phyloP scores from a whole-genome alignment of 1,140 invertebrate species.

The Drosophila orosa region DNA sequence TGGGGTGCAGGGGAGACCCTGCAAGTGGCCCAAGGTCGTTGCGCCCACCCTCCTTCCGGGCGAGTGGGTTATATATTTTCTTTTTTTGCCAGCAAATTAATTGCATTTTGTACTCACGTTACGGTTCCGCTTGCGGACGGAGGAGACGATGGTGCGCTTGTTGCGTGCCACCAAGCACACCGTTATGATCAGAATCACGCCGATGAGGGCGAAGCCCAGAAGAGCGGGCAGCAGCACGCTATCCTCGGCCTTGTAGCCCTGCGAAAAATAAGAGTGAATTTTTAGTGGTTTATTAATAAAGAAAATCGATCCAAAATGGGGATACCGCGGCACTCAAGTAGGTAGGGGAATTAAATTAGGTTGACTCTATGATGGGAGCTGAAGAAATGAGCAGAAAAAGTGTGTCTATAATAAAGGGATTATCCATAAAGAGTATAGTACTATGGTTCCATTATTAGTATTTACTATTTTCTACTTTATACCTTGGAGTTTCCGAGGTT shows the following conservation, averaged over 20 bases:
- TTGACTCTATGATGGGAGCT: too few species aligned
- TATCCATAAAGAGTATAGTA: not conserved
- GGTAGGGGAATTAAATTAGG: not conserved
- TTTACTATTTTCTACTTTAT: not conserved
- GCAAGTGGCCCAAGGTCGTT: slow-evolving; percentile 45
- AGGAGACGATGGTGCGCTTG: slow-evolving; percentile 82
- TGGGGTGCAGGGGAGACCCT: slow-evolving; percentile 8
- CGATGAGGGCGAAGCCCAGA: slow-evolving; percentile 80
- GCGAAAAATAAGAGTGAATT: not conserved
- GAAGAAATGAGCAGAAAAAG: not conserved
- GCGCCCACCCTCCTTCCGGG: slow-evolving; percentile 1
- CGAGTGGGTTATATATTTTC: not conserved
- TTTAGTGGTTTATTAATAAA: slow-evolving; percentile 11
- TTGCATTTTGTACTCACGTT: slow-evolving; percentile 78
- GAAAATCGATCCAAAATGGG: slow-evolving; percentile 1
- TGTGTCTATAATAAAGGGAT: not conserved
- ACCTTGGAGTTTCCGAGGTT: too few species aligned
- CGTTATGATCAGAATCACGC: slow-evolving; percentile 81
- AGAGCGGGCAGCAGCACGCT: slow-evolving; percentile 80
- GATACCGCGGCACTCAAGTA: not conserved
- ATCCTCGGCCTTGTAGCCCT: slow-evolving; percentile 83
- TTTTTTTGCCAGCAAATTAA: slow-evolving; percentile 39
- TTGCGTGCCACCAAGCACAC: slow-evolving; percentile 83
- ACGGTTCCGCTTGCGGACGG: slow-evolving; percentile 81
- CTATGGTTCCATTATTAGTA: not conserved